Base-by-base conservation (phyloP, 1,140 invertebrate species). In the Drosophila sp. region DNA sequence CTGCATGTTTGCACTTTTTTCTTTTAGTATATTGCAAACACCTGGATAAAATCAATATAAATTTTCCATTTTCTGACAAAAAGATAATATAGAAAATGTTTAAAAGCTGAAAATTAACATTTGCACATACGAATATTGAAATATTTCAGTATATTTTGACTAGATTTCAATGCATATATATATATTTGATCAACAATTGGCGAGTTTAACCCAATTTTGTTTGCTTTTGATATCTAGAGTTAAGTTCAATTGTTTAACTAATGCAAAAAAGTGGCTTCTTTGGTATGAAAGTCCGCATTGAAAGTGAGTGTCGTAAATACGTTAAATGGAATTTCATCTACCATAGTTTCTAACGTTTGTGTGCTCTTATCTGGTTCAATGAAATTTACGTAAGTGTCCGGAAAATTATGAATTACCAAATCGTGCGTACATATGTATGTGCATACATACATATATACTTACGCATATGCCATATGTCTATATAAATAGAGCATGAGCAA, bases 391-490 rank as follows among this genome's bases (percentile, higher is more conserved):
- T 84, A 77, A 75, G 62, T 41, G 70, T 63, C 55, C 38, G 66
- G 23, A 50, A 75, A 75, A 75, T 78, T 86, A 78, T 86, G 82
- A 85, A 85, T 85, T 81, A 78, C 63, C 40, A 54, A 57, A 61
- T 61, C 44, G 56, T 38, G 30, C 63, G 57, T 33, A 66, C 54
- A 73, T 55, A 27, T 58, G 33, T 29, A 56, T 17, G 30, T 30
- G 38, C 56, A 6, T 17, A 33, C 38, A 35, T 40, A 23, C 11
- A 17, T 11, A 29, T 47, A 27, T 3, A 2, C 1, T 7, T 47
- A 35, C 65, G 29, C 64, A 25, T 27, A 57, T 50, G 17, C 55
- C 55, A 23, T 54, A 1, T 58, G 47, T 5, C 5, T 65, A 60
- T 27, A 11, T 32, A n/a, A 47, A 27, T 47, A 60, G 65, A 44